Conservation (phyloP, 2,113 vertebrate genomes). For the Catharus bicknelli region DNA sequence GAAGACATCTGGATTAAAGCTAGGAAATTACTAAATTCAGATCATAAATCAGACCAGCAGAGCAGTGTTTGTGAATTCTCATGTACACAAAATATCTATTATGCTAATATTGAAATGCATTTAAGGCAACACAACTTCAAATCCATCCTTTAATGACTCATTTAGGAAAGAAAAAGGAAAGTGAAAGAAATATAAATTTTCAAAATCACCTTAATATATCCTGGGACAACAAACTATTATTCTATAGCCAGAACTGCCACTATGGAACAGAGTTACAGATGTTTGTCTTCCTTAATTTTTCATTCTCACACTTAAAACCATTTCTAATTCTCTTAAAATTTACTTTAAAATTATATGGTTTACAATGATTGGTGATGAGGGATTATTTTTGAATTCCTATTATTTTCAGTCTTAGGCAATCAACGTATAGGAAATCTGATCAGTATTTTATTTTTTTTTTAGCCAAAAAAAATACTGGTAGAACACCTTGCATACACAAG, state of each 20-base stretch:
- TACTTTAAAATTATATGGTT: neutral
- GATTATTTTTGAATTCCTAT: neutral
- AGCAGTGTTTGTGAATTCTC: neutral
- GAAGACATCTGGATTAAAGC: slow-evolving; percentile 2
- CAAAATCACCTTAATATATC: neutral
- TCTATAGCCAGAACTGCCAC: neutral
- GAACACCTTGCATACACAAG: neutral
- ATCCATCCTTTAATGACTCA: neutral
- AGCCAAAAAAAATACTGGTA: neutral
- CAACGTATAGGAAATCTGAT: neutral
- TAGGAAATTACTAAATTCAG: neutral
- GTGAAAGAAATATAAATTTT: neutral
- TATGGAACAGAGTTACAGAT: neutral
- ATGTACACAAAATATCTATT: neutral
- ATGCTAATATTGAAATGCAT: neutral
- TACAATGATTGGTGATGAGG: neutral
- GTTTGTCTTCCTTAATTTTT: neutral
- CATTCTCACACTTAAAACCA: neutral
- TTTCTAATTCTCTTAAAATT: neutral
- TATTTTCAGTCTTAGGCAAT: neutral
- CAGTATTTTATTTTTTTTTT: neutral
- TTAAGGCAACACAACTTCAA: neutral
- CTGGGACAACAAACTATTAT: neutral
- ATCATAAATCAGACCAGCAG: neutral
- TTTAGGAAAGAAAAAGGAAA: neutral